Percentiles rank a stretch among this genome's conserved stretches.
phyloP scores from a whole-genome alignment of 2,888 invertebrate genomes.

The Shargacucullia verbasci region DNA sequence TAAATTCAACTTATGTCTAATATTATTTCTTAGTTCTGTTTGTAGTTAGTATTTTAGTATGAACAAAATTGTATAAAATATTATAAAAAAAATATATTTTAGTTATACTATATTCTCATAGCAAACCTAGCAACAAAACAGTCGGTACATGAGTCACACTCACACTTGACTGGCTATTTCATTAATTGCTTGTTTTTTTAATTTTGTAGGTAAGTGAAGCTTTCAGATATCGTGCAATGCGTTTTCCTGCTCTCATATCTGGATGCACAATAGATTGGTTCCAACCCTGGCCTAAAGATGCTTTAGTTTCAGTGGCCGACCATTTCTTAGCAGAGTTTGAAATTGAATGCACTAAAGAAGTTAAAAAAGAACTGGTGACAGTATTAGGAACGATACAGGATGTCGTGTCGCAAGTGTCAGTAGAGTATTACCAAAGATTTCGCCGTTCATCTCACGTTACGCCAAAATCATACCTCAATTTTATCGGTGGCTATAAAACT shows the following conservation, averaged over 20 bases:
- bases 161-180: too few species aligned
- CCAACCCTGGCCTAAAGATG: slow-evolving; percentile 99
- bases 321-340: slow-evolving; percentile 97
- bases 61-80: too few species aligned
- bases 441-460: slow-evolving; percentile 98
- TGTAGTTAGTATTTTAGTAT: too few species aligned
- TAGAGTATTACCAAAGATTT: slow-evolving; percentile 96
- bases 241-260: slow-evolving; percentile 98
- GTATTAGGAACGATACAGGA: slow-evolving; percentile 98
- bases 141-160: too few species aligned
- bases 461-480: slow-evolving; percentile 98
- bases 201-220: slow-evolving; percentile 96
- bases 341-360: slow-evolving; percentile 95
- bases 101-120: too few species aligned
- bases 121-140: too few species aligned
- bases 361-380: slow-evolving; percentile 95
- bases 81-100: too few species aligned
- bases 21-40: too few species aligned
- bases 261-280: slow-evolving; percentile 99
- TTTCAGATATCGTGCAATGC: slow-evolving; percentile 95
- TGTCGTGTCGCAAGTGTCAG: slow-evolving; percentile 95
- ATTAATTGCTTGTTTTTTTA: background rate
- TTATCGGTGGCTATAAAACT: slow-evolving; percentile 98
- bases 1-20: too few species aligned
- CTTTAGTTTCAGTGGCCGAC: slow-evolving; percentile 96